Evolutionary conservation across 1,140 invertebrate genomes (phyloP), one percentile per base, ranked within the genome.

Genomic region (Drosophila novamexicana): DNA sequence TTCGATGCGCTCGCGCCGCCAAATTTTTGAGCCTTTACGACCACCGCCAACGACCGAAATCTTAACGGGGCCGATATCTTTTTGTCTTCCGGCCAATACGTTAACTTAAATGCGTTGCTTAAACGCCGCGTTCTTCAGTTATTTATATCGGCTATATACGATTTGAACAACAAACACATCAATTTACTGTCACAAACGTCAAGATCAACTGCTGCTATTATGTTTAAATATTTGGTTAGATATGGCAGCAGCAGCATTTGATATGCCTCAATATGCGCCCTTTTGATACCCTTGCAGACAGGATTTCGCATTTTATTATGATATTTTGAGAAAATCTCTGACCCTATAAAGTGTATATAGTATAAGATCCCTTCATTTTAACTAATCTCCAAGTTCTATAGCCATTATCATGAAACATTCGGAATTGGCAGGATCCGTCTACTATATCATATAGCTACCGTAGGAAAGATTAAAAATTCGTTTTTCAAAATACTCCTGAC

Each of bases 61-160:
- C 90, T 92, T 92, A 92, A 92, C 91, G 86, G 92, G 92, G 91
- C 91, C 92, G 74, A 78, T 77, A 66, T 91, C 83, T 72, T 90
- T 92, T 77, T 91, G 89, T 80, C 73, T 91, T 92, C 91, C 92
- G 90, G 92, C 92, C 92, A 92, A 92, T 92, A 92, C 91, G 91
- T 85, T 84, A 66, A 76, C 58, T 86, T 88, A 64, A 66, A 50
- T 76, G 73, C 84, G 81, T 91, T 75, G 67, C 77, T 76, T 45
- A 82, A 83, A 77, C 72, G 72, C 72, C 44, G 72, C 66, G 64
- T 68, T 16, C 42, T 37, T 52, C 53, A 59, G 32, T 22, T 61
- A 44, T n/a, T 52, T 37, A 18, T 32, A 53, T 29, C 7, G 1
- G 36, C 58, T 16, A 22, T 47, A 42, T 16, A 36, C 29, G 22